Conservation (phyloP, 2,888 invertebrate species). For the Coelogynopora nodosa region DNA sequence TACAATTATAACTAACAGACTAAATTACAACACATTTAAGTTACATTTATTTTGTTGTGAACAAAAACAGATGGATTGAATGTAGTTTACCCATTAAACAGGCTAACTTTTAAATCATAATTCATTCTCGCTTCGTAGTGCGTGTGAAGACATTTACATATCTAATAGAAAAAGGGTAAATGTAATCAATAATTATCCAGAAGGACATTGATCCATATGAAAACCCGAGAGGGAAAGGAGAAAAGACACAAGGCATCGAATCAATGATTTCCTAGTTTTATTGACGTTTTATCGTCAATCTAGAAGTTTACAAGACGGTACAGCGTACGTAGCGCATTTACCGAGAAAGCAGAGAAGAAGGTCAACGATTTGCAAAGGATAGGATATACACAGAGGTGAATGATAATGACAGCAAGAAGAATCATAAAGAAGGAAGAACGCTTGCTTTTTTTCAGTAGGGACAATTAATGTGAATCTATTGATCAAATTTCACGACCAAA, state of each 20-base stretch:
- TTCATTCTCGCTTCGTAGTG: too few relatives aligned
- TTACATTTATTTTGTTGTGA: too few relatives aligned
- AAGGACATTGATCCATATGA: background rate
- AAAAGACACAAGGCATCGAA: background rate
- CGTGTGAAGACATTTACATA: too few relatives aligned
- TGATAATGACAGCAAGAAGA: background rate
- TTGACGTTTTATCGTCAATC: conserved; percentile 6
- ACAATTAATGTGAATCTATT: background rate
- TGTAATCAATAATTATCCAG: background rate
- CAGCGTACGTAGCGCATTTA: background rate
- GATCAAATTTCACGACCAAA: background rate
- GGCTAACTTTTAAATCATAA: too few relatives aligned
- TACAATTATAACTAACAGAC: too few relatives aligned
- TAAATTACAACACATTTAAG: too few relatives aligned
- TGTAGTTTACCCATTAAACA: too few relatives aligned
- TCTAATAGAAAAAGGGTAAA: too few relatives aligned
- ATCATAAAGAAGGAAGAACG: background rate
- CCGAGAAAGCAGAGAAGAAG: background rate
- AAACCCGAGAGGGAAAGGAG: background rate
- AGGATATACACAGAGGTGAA: too few relatives aligned
- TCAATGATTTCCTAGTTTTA: conserved; percentile 16
- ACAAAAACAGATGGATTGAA: too few relatives aligned
- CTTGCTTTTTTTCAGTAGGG: background rate
- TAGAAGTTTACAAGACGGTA: background rate
- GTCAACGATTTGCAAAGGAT: too few relatives aligned